Conservation (phyloP, 2,797 vertebrate species). For the Tolypeutes matacus region DNA sequence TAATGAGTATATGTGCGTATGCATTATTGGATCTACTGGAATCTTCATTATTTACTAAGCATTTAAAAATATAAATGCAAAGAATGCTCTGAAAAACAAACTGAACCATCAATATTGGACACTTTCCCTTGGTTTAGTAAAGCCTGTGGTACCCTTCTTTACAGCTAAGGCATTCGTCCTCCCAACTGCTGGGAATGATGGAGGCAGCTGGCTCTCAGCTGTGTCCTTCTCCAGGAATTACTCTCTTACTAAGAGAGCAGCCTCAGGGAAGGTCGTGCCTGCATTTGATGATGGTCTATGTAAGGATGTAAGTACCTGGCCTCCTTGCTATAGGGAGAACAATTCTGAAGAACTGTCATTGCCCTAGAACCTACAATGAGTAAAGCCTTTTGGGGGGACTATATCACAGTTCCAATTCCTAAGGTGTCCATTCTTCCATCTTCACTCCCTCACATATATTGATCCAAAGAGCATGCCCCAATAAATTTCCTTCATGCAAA, state of each 20-base stretch:
- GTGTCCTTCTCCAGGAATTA: not conserved
- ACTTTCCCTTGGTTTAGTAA: not conserved
- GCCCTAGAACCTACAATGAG: not conserved
- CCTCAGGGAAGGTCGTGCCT: not conserved
- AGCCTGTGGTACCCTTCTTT: not conserved
- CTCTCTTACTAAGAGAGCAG: not conserved
- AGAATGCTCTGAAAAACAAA: not conserved
- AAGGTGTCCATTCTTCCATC: not conserved
- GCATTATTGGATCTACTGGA: not conserved
- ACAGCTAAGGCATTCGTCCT: not conserved
- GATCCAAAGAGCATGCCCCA: not conserved
- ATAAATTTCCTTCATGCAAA: not conserved
- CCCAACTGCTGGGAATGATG: not conserved
- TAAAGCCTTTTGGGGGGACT: not conserved
- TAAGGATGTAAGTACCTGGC: not conserved
- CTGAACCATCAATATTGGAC: not conserved
- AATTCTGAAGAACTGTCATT: not conserved
- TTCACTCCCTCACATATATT: not conserved
- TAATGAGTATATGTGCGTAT: not conserved
- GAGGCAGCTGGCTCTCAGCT: not conserved
- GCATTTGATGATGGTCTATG: not conserved
- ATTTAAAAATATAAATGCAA: constrained; percentile 29
- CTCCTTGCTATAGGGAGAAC: not conserved
- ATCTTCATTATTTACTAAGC: not conserved
- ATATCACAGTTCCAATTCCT: not conserved